Evolutionary conservation across 2,888 invertebrate genomes (phyloP).

Genomic region (Pseudoips prasinana): DNA sequence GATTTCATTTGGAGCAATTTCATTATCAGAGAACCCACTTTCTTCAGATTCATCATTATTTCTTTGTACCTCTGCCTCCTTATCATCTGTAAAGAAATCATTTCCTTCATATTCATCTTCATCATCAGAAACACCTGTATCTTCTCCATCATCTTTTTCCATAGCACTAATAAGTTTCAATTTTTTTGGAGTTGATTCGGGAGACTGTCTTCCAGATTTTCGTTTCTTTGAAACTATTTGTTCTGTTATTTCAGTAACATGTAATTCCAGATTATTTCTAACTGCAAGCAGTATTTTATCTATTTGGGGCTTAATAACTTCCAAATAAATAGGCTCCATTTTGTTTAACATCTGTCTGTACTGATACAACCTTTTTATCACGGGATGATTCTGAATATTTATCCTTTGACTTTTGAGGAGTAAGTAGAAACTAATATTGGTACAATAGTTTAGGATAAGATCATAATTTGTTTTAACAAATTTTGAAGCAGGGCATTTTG

Average conservation of each 20-base stretch:
- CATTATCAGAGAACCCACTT: constrained; percentile 72
- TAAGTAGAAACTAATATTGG: constrained; percentile 93
- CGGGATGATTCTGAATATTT: constrained; percentile 92
- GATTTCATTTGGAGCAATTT: constrained; percentile 48
- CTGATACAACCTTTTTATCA: constrained; percentile 91
- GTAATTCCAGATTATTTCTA: constrained; percentile 62
- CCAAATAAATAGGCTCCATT: constrained; percentile 86
- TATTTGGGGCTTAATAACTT: constrained; percentile 86
- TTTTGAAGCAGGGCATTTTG: constrained; percentile 84
- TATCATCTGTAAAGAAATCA: constrained; percentile 50
- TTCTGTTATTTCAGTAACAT: constrained; percentile 42
- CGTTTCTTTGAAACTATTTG: constrained; percentile 47
- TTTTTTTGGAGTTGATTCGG: constrained; percentile 57
- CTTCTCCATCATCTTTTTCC: constrained; percentile 68
- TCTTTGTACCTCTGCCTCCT: constrained; percentile 33
- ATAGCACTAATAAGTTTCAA: constrained; percentile 64
- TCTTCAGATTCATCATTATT: constrained; percentile 64
- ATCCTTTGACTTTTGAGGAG: constrained; percentile 89
- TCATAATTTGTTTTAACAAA: constrained; percentile 88
- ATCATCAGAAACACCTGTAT: constrained; percentile 70
- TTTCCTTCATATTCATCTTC: constrained; percentile 67
- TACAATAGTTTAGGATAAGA: constrained; percentile 89
- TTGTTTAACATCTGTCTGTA: constrained; percentile 89
- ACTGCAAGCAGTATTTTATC: constrained; percentile 83
- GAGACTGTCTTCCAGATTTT: constrained; percentile 46